Conservation (phyloP, 2,888 invertebrate genomes). For the Ectobius pallidus region DNA sequence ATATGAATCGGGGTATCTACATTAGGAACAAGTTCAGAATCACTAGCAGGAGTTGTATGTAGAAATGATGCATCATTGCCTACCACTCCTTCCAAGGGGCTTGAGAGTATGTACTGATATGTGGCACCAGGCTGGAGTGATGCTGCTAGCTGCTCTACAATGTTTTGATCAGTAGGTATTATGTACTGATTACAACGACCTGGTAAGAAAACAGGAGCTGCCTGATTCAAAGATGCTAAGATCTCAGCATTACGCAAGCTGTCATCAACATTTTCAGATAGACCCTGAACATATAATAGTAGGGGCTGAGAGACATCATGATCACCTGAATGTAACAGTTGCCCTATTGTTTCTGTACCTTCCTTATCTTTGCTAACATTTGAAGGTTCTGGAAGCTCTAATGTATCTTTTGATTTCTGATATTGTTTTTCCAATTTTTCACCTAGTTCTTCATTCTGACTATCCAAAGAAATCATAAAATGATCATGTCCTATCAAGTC, state of each 20-base stretch:
- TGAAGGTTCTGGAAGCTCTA: background rate
- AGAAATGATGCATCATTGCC: conserved; percentile 24
- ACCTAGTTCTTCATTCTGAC: background rate
- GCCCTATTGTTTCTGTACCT: background rate
- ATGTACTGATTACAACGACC: conserved; percentile 33
- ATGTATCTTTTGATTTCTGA: background rate
- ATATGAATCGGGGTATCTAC: conserved; percentile 18
- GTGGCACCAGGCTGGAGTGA: conserved; percentile 28
- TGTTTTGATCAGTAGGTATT: conserved; percentile 18
- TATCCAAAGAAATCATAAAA: conserved; percentile 7
- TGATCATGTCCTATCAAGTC: background rate
- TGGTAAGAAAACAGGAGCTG: conserved; percentile 24
- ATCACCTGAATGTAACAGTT: background rate
- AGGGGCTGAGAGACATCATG: conserved; percentile 25
- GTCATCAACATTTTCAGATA: conserved; percentile 16
- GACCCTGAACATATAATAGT: conserved; percentile 32
- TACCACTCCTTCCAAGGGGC: conserved; percentile 29
- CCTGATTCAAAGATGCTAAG: conserved; percentile 32
- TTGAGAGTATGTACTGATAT: conserved; percentile 33
- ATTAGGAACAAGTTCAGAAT: conserved; percentile 17
- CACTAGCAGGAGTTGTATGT: conserved; percentile 11
- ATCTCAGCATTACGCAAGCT: conserved; percentile 34
- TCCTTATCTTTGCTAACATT: background rate
- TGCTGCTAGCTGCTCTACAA: conserved; percentile 34
- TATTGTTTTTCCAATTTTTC: background rate